Evolutionary conservation across 2,113 vertebrate species (phyloP).

Genomic region (Carassius carassius): DNA sequence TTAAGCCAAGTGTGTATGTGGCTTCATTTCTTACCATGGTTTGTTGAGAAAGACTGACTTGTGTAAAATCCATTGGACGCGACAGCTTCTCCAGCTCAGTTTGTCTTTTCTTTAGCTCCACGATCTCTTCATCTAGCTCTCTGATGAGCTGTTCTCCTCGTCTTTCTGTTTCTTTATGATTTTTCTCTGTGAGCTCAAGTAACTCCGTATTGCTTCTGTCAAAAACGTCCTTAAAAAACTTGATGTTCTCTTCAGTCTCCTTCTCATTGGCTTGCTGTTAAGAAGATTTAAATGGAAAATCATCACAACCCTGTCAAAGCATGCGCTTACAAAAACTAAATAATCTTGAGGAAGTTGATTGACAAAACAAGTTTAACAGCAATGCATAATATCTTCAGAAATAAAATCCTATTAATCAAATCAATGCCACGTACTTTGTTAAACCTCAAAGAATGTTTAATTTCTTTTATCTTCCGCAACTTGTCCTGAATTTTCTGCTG

Average conservation of each 20-base stretch:
- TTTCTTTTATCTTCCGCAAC: neutral
- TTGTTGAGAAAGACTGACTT: neutral
- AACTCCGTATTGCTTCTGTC: neutral
- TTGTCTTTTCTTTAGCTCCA: neutral
- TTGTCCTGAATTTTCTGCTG: neutral
- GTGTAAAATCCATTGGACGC: neutral
- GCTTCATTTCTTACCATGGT: neutral
- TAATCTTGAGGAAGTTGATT: neutral
- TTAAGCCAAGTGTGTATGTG: neutral
- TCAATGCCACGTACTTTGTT: slow-evolving; percentile 21
- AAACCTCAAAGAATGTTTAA: slow-evolving; percentile 15
- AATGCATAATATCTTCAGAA: neutral
- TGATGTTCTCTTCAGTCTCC: slow-evolving; percentile 14
- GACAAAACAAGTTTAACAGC: neutral
- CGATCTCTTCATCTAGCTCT: neutral
- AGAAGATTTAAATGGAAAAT: neutral
- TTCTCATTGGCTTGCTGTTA: slow-evolving; percentile 18
- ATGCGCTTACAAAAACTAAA: neutral
- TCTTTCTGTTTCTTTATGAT: neutral
- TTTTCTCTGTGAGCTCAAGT: neutral
- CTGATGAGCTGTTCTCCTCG: neutral
- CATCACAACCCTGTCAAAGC: neutral
- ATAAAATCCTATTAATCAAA: neutral
- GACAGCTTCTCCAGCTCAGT: slow-evolving; percentile 10
- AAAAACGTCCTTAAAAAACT: neutral